These are phyloP conservation scores for Siphonodentalium dalli DNA, from an alignment of 2,888 invertebrate species.

Conservation along the genomic window DNA sequence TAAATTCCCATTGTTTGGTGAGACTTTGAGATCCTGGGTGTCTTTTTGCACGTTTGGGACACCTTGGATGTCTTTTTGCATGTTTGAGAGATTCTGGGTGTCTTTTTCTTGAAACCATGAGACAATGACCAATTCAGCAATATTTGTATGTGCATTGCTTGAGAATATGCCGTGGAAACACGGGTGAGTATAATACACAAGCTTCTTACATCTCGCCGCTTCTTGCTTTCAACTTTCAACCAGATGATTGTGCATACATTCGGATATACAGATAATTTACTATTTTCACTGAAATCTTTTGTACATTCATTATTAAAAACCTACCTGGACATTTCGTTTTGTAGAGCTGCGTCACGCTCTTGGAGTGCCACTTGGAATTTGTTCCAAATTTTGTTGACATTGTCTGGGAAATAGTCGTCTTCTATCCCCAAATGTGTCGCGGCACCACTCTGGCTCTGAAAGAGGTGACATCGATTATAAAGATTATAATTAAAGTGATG, in stretches of 20 bases:
- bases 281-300: not conserved
- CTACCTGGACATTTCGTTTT: slow-evolving; percentile 74
- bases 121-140: too few relatives aligned
- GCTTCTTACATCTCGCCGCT: too few relatives aligned
- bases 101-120: too few relatives aligned
- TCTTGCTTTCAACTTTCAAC: too few relatives aligned
- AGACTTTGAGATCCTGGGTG: too few relatives aligned
- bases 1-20: too few relatives aligned
- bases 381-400: slow-evolving; percentile 64
- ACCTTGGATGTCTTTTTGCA: too few relatives aligned
- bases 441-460: slow-evolving; percentile 41
- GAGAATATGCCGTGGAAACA: too few relatives aligned
- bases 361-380: slow-evolving; percentile 86
- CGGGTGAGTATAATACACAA: too few relatives aligned
- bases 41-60: too few relatives aligned
- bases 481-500: not conserved
- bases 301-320: not conserved
- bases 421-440: slow-evolving; percentile 52
- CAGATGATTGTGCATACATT: not conserved
- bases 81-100: too few relatives aligned
- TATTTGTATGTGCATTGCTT: too few relatives aligned
- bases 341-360: slow-evolving; percentile 87
- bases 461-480: not conserved
- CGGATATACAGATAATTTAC: not conserved
- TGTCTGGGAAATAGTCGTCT: slow-evolving; percentile 60